Evolutionary conservation across 2,888 invertebrate genomes (phyloP).

Genomic region (Nemurella pictetii): DNA sequence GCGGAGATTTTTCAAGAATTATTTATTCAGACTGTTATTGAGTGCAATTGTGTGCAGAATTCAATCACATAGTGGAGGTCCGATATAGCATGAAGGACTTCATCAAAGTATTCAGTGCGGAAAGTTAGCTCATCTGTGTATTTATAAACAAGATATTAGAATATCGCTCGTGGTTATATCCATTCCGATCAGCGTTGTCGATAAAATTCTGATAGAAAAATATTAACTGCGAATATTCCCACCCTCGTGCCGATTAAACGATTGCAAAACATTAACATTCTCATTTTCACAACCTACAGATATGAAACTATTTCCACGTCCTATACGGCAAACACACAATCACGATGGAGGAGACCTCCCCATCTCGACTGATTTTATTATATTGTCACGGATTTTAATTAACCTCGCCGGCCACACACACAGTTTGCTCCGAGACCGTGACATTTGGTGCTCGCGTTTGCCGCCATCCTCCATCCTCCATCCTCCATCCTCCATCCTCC

Average conservation of each 20-base stretch:
- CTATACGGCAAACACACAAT: not conserved
- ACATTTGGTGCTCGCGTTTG: not conserved
- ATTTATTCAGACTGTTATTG: not conserved
- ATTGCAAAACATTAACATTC: not conserved
- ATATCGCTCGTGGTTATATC: too few species aligned
- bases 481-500: not conserved
- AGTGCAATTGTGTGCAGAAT: not conserved
- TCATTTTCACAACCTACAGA: not conserved
- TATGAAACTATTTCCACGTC: not conserved
- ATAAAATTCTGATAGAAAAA: not conserved
- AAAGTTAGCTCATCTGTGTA: too few species aligned
- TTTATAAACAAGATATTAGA: too few species aligned
- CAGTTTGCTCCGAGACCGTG: not conserved
- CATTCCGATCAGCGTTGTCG: not conserved
- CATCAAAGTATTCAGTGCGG: too few species aligned
- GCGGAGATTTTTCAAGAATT: not conserved
- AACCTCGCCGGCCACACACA: not conserved
- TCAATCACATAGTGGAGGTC: not conserved
- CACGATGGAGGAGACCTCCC: not conserved
- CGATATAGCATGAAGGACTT: not conserved
- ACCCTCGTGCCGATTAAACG: not conserved
- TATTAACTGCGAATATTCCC: not conserved
- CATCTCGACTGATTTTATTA: conserved; percentile 12
- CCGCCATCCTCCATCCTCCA: not conserved
- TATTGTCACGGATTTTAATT: conserved; percentile 18